phyloP scores from a whole-genome alignment of 2,888 invertebrate genomes.

The Agonopterix heracliana region DNA sequence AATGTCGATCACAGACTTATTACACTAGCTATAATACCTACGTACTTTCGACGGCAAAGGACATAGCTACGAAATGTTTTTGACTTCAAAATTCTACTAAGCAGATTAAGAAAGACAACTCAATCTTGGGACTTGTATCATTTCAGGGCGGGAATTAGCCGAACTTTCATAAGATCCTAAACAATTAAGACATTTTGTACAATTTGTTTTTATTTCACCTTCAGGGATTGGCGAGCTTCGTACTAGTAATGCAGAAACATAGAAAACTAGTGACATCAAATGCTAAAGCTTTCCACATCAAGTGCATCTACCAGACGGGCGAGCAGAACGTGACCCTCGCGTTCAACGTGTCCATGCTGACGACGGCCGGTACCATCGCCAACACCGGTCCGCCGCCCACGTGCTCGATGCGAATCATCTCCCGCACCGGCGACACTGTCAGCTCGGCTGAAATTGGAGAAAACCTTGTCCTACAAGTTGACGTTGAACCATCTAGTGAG shows the following conservation, averaged over 20 bases:
- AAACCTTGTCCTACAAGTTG: conserved; percentile 89
- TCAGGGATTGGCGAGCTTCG: conserved; percentile 93
- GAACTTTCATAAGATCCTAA: too few relatives aligned
- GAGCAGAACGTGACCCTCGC: conserved; percentile 94
- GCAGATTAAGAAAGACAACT: too few relatives aligned
- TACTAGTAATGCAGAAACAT: conserved; percentile 96
- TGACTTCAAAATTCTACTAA: too few relatives aligned
- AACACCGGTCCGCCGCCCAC: conserved; percentile 96
- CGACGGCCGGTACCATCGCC: conserved; percentile 95
- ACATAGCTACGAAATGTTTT: background rate
- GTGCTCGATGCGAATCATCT: conserved; percentile 93
- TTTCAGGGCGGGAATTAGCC: too few relatives aligned
- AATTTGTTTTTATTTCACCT: conserved; percentile 19
- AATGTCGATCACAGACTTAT: too few relatives aligned
- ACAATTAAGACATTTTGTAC: background rate
- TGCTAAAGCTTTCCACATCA: conserved; percentile 97
- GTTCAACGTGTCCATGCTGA: conserved; percentile 96
- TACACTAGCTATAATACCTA: too few relatives aligned
- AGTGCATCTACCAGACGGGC: conserved; percentile 95
- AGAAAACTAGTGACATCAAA: conserved; percentile 95
- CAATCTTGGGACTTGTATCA: too few relatives aligned
- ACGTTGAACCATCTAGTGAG: conserved; percentile 85
- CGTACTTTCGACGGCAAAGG: too few relatives aligned
- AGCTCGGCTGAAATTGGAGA: conserved; percentile 95
- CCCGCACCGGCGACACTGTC: conserved; percentile 90